Base-by-base conservation (phyloP, 2,797 vertebrate genomes). In the Trachops cirrhosus region DNA sequence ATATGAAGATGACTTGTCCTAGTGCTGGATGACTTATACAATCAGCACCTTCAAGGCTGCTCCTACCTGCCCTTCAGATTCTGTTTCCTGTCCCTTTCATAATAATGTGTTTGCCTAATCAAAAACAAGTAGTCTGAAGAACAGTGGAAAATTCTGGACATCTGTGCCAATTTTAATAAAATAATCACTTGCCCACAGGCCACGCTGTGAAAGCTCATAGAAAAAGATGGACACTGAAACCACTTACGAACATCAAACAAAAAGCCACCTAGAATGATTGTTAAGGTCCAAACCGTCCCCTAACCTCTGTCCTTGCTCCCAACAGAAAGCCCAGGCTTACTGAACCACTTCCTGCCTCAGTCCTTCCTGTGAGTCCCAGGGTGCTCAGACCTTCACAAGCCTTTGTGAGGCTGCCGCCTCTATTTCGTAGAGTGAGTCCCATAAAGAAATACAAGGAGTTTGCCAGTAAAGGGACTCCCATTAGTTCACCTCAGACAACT, bases 361-460 rank as follows among this genome's bases (percentile, higher is more conserved):
- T 11, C 32, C 62, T n/a, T 64, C 29, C 24, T 21, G 3, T 21
- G 3, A 34, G 52, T 21, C 57, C 24, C 57, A 59, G 24, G 57
- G 52, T 16, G 24, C 50, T 41, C 29, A 24, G 59, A 32, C n/a
- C 16, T 41, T 77, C 67, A 2, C 2, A 57, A 62, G 70, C 32
- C 78, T 41, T 2, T 39, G 34, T 37, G 34, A 0, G 22, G n/a
- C n/a, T 44, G 68, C 46, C 5, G 7, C 46, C 41, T 89, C 70
- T 44, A 3, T 41, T 41, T 86, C 64, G 37, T 2, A 18, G 18
- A 70, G 7, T 2, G 3, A 57, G 34, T 39, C 70, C 94, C 92
- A 48, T 15, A 87, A 92, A 96, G 96, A 96, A 83, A 64, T n/a
- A 64, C 48, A 90, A 96, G 96, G 0, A 67, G 12, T 67, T 57